phyloP scores from a whole-genome alignment of 2,797 vertebrate species.

The Pogoniulus pusillus region DNA sequence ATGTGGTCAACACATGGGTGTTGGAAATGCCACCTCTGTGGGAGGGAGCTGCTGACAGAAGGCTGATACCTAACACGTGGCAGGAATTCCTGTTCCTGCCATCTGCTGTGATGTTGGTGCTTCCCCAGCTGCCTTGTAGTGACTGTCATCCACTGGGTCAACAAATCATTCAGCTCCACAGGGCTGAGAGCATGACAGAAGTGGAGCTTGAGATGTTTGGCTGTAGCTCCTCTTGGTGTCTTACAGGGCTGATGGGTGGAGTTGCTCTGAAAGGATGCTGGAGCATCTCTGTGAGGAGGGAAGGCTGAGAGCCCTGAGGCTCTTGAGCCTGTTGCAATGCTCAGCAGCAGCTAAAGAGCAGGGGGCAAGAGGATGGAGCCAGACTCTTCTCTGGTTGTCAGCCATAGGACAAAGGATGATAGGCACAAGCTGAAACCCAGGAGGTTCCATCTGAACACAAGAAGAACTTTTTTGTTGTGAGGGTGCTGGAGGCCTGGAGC shows the following conservation, averaged over 20 bases:
- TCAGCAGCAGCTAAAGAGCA: too few species aligned
- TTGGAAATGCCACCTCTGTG: background rate
- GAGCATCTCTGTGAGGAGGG: background rate
- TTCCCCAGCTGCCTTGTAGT: background rate
- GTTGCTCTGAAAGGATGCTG: background rate
- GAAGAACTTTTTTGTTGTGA: background rate
- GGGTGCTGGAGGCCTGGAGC: background rate
- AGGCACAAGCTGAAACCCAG: background rate
- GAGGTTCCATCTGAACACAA: background rate
- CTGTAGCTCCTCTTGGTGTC: background rate
- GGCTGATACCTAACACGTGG: accelerated
- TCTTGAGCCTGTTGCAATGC: background rate
- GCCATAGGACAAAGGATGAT: background rate
- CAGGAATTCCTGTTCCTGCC: background rate
- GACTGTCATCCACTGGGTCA: background rate
- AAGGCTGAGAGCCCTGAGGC: background rate
- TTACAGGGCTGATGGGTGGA: background rate
- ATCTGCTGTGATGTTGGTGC: background rate
- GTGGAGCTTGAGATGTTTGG: background rate
- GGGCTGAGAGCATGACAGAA: background rate
- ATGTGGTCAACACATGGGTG: background rate
- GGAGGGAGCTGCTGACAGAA: background rate
- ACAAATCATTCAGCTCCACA: background rate
- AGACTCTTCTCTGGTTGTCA: too few species aligned
- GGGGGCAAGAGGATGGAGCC: too few species aligned